Base-by-base conservation (phyloP, 2,888 invertebrate genomes). In the Rhopalosiphum nymphaeae region DNA sequence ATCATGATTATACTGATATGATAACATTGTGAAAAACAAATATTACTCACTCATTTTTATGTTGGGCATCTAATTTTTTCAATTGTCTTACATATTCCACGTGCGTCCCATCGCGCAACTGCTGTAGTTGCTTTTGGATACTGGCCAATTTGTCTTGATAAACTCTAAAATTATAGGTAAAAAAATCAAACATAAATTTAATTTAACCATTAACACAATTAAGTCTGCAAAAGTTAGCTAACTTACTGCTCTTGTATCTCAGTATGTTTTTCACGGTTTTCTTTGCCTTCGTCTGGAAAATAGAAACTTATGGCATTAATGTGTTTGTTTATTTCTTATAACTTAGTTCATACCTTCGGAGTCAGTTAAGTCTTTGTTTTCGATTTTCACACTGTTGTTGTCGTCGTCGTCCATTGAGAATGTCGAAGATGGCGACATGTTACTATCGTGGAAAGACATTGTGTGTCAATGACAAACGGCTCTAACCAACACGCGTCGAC, bases 141-240 rank as follows among this genome's bases (percentile, higher is more conserved):
- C 97, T 98, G 0, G 98, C 97, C 95, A 99, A 96, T 96, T 99
- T 99, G 95, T 99, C 99, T 96, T 98, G 98, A 96, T 98, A 98
- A 96, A 98, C 97, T 96, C 98, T 98, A 95, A 0, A 96, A 96
- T 91, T 88, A 92, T 91, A 78, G 94, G 56, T 93, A 89, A 25
- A 29, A 78, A 25, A 49, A 26, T 94, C 86, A 92, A 26, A 94
- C 90, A 92, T 26, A 61, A 78, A 78, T 21, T 9, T 21, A 78
- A 36, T 36, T 26, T 9, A 1, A 88, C 36, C 46, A 49, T 94
- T 42, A 36, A 78, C 29, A 89, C 44, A 57, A 46, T 87, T 42
- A 85, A 67, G 9, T n/a, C 9, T 46, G 49, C 57, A 67, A 67
- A 78, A 36, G 36, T 36, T 0, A 78, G 36, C 42, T n/a, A 78